Evolutionary conservation across 2,888 invertebrate species (phyloP).

Genomic region (Microctonus brassicae): DNA sequence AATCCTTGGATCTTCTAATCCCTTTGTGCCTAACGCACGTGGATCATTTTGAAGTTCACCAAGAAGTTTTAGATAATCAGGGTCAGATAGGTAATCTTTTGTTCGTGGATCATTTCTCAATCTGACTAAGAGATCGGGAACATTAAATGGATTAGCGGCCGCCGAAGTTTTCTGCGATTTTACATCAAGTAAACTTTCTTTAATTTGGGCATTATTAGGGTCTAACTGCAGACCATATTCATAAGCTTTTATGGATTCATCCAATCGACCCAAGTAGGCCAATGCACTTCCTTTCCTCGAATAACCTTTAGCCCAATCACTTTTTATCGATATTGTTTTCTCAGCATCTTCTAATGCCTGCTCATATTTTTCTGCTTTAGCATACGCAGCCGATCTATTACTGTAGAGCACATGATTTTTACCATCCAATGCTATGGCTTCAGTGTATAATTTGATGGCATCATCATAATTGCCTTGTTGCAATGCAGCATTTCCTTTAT

Average conservation of each 20-base stretch:
- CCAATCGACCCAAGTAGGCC: constrained; percentile 79
- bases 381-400: constrained; percentile 92
- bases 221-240: constrained; percentile 81
- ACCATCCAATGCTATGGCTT: constrained; percentile 84
- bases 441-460: constrained; percentile 84
- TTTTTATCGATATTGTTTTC: constrained; percentile 83
- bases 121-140: constrained; percentile 74
- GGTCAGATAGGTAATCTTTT: constrained; percentile 80
- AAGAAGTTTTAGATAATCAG: constrained; percentile 78
- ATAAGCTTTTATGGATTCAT: constrained; percentile 84
- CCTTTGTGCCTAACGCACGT: constrained; percentile 68
- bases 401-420: constrained; percentile 91
- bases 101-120: constrained; percentile 79
- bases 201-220: constrained; percentile 80
- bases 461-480: constrained; percentile 82
- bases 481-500: constrained; percentile 88
- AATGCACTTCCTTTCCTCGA: constrained; percentile 91
- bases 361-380: constrained; percentile 81
- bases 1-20: constrained; percentile 77
- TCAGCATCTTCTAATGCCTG: constrained; percentile 89
- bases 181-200: constrained; percentile 78
- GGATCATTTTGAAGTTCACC: constrained; percentile 78
- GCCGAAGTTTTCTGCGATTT: constrained; percentile 60
- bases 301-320: constrained; percentile 90
- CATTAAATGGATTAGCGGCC: constrained; percentile 72